Base-by-base conservation (phyloP, 2,888 invertebrate species). In the Melieria picta region DNA sequence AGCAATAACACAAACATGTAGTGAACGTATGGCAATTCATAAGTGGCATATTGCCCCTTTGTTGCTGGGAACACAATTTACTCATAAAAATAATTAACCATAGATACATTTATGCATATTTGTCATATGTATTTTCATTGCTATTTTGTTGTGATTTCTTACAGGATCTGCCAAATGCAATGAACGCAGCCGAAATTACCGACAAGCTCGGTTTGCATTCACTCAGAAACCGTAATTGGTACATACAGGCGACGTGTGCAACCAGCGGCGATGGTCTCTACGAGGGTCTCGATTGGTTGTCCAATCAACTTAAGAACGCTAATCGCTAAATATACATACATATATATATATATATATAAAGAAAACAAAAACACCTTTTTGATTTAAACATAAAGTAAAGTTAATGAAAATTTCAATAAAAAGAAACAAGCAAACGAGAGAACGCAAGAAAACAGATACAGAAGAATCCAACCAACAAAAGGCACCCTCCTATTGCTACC, bases 151-250 rank as follows among this genome's bases (percentile, higher is more conserved):
- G 6, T 11, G 6, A 55, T 55, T 76, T 72, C 66, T 79, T 87
- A 56, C 86, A 97, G 96, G 99, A 99, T 92, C 91, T 99, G 90
- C 99, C 99, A 85, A 99, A 99, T 89, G 99, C 99, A 82, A 99
- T 99, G 99, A 99, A 98, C 88, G 98, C 99, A 79, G 98, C 99
- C 77, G 99, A 99, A 91, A 98, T 99, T 82, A 99, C 99, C 83
- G 99, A 99, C 90, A 99, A 99, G 91, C 91, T 99, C 87, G 98
- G 98, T 78, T 92, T 99, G 88, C 99, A 99, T 89, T 96, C 97
- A 86, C 90, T 99, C 88, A 93, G 98, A 88, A 98, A 98, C 90
- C 95, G 98, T 88, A 96, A 97, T 89, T 97, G 97, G 97, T 97
- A 96, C 90, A 97, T 97, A 87, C 97, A 96, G 89, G 95, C 96